phyloP scores from a whole-genome alignment of 2,888 invertebrate species.

The Bombylius major region DNA sequence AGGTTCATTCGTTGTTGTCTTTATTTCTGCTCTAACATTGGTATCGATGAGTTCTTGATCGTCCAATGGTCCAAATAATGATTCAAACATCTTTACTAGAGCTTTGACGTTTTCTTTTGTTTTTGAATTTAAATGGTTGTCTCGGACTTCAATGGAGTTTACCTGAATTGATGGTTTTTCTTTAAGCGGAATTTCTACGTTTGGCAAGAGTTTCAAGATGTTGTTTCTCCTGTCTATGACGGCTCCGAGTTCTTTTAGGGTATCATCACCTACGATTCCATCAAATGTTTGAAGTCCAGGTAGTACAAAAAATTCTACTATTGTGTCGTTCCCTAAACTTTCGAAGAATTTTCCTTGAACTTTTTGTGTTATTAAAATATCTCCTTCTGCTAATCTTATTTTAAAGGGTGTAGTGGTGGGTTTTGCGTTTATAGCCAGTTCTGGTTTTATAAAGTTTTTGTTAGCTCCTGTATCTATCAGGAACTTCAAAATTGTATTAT shows the following conservation, averaged over 20 bases:
- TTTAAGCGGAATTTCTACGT: slow-evolving; percentile 8
- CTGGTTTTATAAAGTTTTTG: slow-evolving; percentile 3
- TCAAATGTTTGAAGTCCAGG: slow-evolving; percentile 6
- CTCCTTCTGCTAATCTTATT: slow-evolving; percentile 1
- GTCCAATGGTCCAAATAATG: slow-evolving; percentile 3
- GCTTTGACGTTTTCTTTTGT: background rate
- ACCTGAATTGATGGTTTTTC: slow-evolving; percentile 3
- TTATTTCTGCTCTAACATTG: slow-evolving; percentile 23
- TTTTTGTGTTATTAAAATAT: slow-evolving; percentile 4
- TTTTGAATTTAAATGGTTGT: background rate
- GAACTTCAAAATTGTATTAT: slow-evolving; percentile 1
- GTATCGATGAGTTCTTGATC: slow-evolving; percentile 5
- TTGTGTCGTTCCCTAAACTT: slow-evolving; percentile 3
- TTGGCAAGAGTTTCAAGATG: slow-evolving; percentile 1
- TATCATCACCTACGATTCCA: slow-evolving; percentile 9
- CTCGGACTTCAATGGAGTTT: slow-evolving; percentile 1
- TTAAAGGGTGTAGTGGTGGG: background rate
- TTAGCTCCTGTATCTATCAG: slow-evolving; percentile 6
- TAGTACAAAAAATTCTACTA: slow-evolving; percentile 8
- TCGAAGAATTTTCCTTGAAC: slow-evolving; percentile 6
- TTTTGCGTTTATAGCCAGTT: background rate
- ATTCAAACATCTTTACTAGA: background rate
- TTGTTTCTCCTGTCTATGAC: slow-evolving; percentile 3
- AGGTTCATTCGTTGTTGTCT: slow-evolving; percentile 17
- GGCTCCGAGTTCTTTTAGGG: slow-evolving; percentile 5